Conservation (phyloP, 2,888 invertebrate species). For the Zygogramma bicolorata region DNA sequence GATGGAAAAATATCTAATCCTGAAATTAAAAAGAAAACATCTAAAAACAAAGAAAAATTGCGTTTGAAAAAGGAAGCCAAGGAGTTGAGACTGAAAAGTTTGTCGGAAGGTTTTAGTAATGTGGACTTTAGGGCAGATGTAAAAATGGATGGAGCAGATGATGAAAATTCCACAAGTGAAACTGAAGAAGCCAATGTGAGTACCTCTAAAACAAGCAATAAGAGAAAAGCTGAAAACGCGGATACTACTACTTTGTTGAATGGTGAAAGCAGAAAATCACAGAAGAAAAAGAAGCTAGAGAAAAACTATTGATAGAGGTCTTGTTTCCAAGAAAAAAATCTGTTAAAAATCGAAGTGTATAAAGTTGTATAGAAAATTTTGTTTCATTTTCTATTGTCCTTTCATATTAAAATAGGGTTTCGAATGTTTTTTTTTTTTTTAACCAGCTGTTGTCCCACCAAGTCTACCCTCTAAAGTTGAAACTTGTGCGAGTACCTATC, state of each 20-base stretch:
- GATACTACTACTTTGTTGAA: neutral
- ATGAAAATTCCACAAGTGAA: neutral
- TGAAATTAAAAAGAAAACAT: slow-evolving; percentile 58
- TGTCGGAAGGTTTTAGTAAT: slow-evolving; percentile 64
- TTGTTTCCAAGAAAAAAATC: neutral
- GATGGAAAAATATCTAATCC: slow-evolving; percentile 30
- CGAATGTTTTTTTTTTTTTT: too few species aligned
- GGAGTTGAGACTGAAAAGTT: slow-evolving; percentile 64
- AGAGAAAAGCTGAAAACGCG: neutral
- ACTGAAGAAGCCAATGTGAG: too few species aligned
- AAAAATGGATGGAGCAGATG: neutral
- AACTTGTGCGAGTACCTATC: too few species aligned
- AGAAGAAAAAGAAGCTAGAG: neutral
- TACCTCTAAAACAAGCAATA: neutral
- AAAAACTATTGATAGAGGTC: neutral
- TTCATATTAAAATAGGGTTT: too few species aligned
- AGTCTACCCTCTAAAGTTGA: too few species aligned
- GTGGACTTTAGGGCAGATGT: slow-evolving; percentile 29
- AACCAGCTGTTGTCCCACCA: too few species aligned
- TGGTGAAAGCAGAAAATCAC: neutral
- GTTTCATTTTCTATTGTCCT: too few species aligned
- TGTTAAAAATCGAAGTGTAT: neutral
- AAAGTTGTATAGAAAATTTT: too few species aligned
- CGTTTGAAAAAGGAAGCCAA: slow-evolving; percentile 68
- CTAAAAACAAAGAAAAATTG: slow-evolving; percentile 63